These are phyloP conservation scores for Gallinago solitaria DNA, from an alignment of 2,797 vertebrate genomes.

Conservation along the genomic window DNA sequence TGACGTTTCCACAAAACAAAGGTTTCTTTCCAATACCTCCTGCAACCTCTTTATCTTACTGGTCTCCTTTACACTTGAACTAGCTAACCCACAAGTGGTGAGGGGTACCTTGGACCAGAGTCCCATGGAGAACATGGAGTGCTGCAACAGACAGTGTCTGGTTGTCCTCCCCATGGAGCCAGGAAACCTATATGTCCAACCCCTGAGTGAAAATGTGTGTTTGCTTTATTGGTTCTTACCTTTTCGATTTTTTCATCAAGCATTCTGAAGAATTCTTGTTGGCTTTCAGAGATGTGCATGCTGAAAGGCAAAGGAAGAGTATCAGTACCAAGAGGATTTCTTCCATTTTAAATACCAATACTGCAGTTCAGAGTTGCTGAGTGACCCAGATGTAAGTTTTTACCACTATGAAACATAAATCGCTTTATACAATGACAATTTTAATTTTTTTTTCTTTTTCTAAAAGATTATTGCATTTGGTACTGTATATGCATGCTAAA, in stretches of 20 bases:
- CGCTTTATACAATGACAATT: background rate
- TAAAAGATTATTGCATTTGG: background rate
- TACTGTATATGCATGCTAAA: background rate
- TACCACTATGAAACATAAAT: background rate
- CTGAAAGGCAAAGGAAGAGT: conserved; percentile 78
- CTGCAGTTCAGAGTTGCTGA: background rate
- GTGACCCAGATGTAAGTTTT: background rate
- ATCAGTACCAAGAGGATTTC: background rate
- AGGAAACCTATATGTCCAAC: background rate
- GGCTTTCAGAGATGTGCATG: conserved; percentile 98
- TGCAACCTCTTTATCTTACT: background rate
- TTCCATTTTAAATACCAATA: background rate
- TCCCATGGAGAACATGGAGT: background rate
- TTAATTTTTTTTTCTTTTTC: background rate
- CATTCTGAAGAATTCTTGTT: conserved; percentile 99
- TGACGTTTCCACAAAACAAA: background rate
- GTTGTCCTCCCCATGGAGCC: background rate
- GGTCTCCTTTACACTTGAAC: background rate
- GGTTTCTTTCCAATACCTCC: background rate
- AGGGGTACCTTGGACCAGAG: background rate
- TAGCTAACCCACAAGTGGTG: background rate
- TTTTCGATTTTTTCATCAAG: conserved; percentile 98
- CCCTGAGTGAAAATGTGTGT: rapidly evolving
- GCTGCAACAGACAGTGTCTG: background rate
- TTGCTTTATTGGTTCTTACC: conserved; percentile 74